Evolutionary conservation across 2,797 vertebrate genomes (phyloP).

Genomic region (Chrosomus eos): DNA sequence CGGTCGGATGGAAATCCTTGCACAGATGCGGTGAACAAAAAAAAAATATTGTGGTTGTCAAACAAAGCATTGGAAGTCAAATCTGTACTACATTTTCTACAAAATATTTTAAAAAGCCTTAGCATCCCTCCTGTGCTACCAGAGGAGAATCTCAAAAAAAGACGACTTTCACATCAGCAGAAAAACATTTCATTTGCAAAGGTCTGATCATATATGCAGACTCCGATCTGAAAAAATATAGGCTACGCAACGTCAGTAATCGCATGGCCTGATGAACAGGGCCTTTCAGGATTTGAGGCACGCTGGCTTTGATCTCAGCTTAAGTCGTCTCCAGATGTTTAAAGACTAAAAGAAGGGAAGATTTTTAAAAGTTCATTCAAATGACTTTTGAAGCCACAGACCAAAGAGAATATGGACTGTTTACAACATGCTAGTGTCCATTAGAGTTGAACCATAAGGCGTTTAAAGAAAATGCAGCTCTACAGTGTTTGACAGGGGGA

Average conservation of each 20-base stretch:
- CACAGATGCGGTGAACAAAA: not conserved
- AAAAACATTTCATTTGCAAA: not conserved
- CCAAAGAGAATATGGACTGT: no score
- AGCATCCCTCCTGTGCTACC: not conserved
- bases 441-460: not conserved
- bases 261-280: conserved; percentile 18
- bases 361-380: not conserved
- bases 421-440: not conserved
- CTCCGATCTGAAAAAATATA: not conserved
- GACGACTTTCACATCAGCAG: not conserved
- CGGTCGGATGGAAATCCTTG: not conserved
- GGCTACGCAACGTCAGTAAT: not conserved
- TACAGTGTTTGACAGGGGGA: no score
- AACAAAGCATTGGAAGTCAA: not conserved
- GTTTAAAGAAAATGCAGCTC: not conserved
- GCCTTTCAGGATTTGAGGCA: conserved; percentile 22
- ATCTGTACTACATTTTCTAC: not conserved
- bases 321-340: conserved; percentile 35
- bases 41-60: not conserved
- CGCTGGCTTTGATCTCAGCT: conserved; percentile 36
- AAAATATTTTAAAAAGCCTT: not conserved
- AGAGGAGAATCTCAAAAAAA: not conserved
- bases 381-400: not conserved
- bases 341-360: conserved; percentile 22
- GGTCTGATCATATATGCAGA: not conserved